These are phyloP conservation scores for Sepioteuthis lessoniana DNA, from an alignment of 2,888 invertebrate genomes.

Conservation along the genomic window DNA sequence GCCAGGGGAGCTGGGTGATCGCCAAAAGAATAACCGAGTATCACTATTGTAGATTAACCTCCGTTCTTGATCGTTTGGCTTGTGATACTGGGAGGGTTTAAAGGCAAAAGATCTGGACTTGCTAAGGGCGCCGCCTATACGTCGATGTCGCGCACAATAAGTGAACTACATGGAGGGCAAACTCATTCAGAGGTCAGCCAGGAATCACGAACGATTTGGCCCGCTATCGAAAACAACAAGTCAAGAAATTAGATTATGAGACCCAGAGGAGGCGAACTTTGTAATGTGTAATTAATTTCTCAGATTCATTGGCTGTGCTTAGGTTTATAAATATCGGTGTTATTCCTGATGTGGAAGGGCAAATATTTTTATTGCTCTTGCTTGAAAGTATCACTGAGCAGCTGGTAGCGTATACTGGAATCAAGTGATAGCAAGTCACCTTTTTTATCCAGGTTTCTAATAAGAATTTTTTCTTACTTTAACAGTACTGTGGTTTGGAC, in stretches of 20 bases:
- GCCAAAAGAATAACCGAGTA: neutral
- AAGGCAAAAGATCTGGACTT: neutral
- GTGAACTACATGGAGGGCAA: neutral
- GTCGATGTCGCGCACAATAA: neutral
- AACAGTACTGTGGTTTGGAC: too few species aligned
- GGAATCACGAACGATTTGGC: neutral
- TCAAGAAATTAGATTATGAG: conserved; percentile 8
- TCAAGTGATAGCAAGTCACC: too few species aligned
- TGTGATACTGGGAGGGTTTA: neutral
- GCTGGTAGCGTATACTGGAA: too few species aligned
- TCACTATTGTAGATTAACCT: neutral
- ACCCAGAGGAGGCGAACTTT: neutral
- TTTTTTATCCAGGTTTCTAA: too few species aligned
- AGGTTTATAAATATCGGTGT: neutral
- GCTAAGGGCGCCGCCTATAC: neutral
- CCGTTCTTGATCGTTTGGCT: neutral
- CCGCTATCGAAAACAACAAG: neutral
- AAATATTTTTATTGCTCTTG: too few species aligned
- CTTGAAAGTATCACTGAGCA: too few species aligned
- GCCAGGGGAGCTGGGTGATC: neutral
- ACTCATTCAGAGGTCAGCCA: neutral
- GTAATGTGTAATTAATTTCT: neutral
- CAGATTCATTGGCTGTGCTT: neutral
- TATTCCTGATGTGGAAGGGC: too few species aligned
- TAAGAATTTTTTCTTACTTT: too few species aligned